A percentile compares a stretch with the other conserved stretches of the same genome.
phyloP scores from a whole-genome alignment of 35 echinoderm and acorn worm genomes.

The Heliocidaris erythrogramma region DNA sequence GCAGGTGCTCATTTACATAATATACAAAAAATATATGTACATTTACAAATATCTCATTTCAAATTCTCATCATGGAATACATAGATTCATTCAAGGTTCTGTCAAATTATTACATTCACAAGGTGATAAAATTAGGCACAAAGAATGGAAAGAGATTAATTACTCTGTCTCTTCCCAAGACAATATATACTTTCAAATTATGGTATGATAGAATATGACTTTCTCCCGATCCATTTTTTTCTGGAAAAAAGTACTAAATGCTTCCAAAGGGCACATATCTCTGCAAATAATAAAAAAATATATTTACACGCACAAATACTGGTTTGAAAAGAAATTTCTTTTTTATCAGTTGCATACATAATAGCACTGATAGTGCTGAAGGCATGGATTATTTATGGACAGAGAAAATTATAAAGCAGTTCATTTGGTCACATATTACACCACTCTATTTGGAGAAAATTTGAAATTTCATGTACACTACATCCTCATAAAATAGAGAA shows the following conservation, averaged over 20 bases:
- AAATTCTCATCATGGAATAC: not conserved
- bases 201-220: not conserved
- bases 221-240: not conserved
- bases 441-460: not conserved
- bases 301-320: not conserved
- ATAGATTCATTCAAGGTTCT: not conserved
- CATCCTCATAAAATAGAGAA: not conserved
- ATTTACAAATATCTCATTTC: not conserved
- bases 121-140: not conserved
- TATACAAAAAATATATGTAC: slow-evolving; percentile 14
- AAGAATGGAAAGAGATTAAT: not conserved
- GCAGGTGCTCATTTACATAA: not conserved
- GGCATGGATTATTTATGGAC: not conserved
- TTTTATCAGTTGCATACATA: not conserved
- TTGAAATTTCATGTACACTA: not conserved
- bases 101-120: not conserved
- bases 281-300: not conserved
- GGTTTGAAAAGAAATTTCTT: not conserved
- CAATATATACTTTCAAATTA: not conserved
- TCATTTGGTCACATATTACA: not conserved
- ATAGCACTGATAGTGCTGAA: not conserved
- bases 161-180: not conserved
- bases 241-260: not conserved
- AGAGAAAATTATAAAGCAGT: not conserved
- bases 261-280: not conserved